Evolutionary conservation across 2,113 vertebrate species (phyloP), one percentile per base, ranked within the genome.

Genomic region (Acanthochromis polyacanthus): DNA sequence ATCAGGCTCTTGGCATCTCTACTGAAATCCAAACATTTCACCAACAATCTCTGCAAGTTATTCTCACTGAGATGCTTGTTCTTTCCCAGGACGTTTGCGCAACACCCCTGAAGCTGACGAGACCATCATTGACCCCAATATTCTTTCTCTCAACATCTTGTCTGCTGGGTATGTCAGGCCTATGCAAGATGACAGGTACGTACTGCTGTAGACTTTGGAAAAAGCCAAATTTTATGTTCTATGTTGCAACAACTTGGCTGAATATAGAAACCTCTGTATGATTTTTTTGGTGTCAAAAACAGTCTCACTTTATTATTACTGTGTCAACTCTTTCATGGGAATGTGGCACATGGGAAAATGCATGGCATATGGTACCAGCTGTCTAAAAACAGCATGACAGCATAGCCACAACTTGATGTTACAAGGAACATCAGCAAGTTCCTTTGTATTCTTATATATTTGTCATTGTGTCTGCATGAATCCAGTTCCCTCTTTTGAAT

Each of bases 141-240:
- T 99, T 79, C 87, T 99, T 17, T 99, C 98, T 19, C 95, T 99
- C 78, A 99, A 98, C 91, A 98, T 99, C 87, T 93, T 99, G 14
- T 97, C 96, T 0, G 95, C 96, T 0, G 96, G 96, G 16, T 97
- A 97, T 70, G 93, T 96, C 75, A 93, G 92, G 40, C 97, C 98
- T 1, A 86, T 95, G 65, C 96, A 96, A 50, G 98, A 99, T 0
- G 98, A 99, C 93, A 95, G 98, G 98, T 99, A 93, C 52, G 92
- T 81, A 93, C 94, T 20, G 10, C 3, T 19, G 17, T 11, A 23
- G 30, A 68, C 22, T 32, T 62, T 16, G 57, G 6, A 68, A 62
- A 36, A 1, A 36, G 22, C 55, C 74, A 22, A 28, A 4, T 76
- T 2, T 32, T 81, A 5, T 12, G 6, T 30, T 61, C n/a, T 40